A percentile compares a stretch with the other conserved stretches of the same genome.
Evolutionary conservation across 2,113 vertebrate species (phyloP).

Genomic region (Podilymbus podiceps): DNA sequence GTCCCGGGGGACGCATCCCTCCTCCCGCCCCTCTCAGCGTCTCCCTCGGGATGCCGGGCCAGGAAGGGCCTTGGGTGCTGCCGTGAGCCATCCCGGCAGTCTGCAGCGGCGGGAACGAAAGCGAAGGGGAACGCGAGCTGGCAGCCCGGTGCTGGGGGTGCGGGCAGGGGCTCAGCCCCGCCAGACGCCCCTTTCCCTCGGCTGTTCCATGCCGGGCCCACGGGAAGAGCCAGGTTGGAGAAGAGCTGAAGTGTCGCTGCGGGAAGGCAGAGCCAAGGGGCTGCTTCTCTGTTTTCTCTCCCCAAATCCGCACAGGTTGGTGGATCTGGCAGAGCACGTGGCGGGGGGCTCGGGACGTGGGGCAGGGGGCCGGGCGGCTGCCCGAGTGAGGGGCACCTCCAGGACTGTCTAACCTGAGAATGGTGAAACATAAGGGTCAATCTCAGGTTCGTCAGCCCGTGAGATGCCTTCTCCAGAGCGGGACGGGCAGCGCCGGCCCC

Average conservation of each 20-base stretch:
- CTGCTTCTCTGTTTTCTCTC: background rate
- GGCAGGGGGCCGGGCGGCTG: rapidly evolving
- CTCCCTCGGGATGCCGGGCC: rapidly evolving
- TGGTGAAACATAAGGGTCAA: constrained; percentile 83
- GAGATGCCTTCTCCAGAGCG: constrained; percentile 76
- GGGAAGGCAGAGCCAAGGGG: background rate
- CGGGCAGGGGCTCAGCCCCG: too few species aligned
- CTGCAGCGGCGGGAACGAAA: background rate
- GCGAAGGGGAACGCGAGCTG: background rate
- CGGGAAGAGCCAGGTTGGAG: rapidly evolving
- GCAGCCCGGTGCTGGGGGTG: rapidly evolving
- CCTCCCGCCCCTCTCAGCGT: background rate
- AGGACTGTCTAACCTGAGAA: constrained; percentile 97
- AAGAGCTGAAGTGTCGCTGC: background rate
- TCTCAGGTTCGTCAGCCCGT: constrained; percentile 98
- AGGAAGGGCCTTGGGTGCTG: background rate
- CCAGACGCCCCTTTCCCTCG: background rate
- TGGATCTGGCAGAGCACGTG: too few species aligned
- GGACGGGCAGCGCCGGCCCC: background rate
- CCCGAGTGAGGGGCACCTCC: constrained; percentile 73
- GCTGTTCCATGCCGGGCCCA: background rate
- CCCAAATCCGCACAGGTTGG: background rate
- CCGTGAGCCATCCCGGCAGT: rapidly evolving
- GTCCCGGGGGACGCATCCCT: rapidly evolving
- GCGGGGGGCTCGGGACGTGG: too few species aligned